Evolutionary conservation across 2,797 vertebrate species (phyloP).

Genomic region (Cirrhinus molitorella): DNA sequence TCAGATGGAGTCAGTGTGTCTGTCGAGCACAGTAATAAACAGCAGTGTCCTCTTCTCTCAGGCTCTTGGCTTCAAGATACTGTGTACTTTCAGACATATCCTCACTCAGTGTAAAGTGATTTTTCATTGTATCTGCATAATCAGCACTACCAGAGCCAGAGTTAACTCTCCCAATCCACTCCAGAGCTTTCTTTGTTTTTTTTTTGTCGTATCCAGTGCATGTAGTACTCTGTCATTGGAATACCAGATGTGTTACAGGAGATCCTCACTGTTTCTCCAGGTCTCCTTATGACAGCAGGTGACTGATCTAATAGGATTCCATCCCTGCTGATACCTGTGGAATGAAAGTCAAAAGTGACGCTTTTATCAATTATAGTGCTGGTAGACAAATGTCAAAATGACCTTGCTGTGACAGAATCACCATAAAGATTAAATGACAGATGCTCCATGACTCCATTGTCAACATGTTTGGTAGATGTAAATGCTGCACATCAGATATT

Average conservation of each 20-base stretch:
- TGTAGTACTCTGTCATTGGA: no score
- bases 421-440: no score
- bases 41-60: background rate
- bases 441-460: background rate
- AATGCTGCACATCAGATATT: background rate
- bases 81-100: background rate
- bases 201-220: no score
- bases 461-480: background rate
- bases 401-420: no score
- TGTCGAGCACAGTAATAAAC: background rate
- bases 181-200: no score
- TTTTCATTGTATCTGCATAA: background rate
- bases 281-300: constrained; percentile 34
- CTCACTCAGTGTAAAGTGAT: background rate
- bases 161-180: no score
- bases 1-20: no score
- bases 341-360: background rate
- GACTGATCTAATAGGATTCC: constrained; percentile 41
- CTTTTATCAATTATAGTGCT: no score
- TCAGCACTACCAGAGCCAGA: no score
- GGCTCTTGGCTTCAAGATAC: background rate
- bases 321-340: no score
- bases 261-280: constrained; percentile 58
- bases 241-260: constrained; percentile 50
- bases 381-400: no score